A percentile compares a stretch with the other conserved stretches of the same genome.
Conservation (phyloP, 1,140 invertebrate genomes). For the Drosophila seguyi region DNA sequence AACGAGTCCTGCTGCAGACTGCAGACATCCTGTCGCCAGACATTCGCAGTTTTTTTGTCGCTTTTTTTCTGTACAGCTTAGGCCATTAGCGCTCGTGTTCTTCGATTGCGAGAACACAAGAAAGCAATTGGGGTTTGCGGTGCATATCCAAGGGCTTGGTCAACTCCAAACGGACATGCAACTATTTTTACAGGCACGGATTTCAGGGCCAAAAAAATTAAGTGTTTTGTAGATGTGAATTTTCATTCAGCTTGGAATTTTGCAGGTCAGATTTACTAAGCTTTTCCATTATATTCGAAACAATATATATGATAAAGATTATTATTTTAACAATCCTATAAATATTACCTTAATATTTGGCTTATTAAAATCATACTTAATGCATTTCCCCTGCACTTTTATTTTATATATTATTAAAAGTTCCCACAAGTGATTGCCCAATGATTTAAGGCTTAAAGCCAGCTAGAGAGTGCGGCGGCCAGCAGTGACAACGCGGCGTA, state of each 20-base stretch:
- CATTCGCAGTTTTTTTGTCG: constrained; percentile 8
- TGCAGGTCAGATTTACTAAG: neutral
- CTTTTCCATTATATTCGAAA: neutral
- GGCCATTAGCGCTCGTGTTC: constrained; percentile 44
- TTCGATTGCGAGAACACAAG: constrained; percentile 46
- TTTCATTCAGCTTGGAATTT: neutral
- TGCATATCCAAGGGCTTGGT: constrained; percentile 23
- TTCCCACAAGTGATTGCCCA: constrained; percentile 7
- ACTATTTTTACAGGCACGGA: constrained; percentile 7
- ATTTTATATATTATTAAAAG: neutral
- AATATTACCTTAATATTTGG: neutral
- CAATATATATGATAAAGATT: neutral
- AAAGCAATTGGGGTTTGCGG: constrained; percentile 44
- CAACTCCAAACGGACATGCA: constrained; percentile 4
- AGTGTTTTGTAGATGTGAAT: too few species aligned
- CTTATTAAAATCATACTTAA: neutral
- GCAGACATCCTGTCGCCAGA: constrained; percentile 49
- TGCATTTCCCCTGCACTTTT: neutral
- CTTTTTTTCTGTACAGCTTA: constrained; percentile 27
- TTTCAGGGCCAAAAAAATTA: neutral
- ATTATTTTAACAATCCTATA: neutral
- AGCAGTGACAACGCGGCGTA: constrained; percentile 32
- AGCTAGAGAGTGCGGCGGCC: neutral
- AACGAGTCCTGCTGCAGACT: constrained; percentile 35
- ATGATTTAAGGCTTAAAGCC: constrained; percentile 22